phyloP scores from a whole-genome alignment of 2,888 invertebrate genomes.

The Ophioninae sp. region DNA sequence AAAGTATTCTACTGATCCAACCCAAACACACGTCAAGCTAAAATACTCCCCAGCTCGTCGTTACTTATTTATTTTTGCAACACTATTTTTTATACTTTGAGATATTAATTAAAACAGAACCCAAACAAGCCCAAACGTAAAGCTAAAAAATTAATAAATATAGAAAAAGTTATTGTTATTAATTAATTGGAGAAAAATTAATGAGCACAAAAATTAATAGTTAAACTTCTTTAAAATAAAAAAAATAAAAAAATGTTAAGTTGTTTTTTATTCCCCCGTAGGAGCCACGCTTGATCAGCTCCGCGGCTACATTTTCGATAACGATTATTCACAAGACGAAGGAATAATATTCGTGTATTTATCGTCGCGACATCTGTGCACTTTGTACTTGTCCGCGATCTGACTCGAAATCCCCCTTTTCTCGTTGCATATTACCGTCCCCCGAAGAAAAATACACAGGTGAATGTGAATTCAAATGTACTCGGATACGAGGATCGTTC shows the following conservation, averaged over 20 bases:
- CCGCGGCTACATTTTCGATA: slow-evolving; percentile 64
- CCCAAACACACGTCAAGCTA: no score
- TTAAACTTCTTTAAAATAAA: no score
- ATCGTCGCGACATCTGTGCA: slow-evolving; percentile 66
- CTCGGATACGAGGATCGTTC: no score
- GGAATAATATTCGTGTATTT: slow-evolving; percentile 66
- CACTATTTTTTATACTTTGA: no score
- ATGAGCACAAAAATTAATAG: no score
- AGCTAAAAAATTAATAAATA: no score
- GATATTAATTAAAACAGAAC: no score
- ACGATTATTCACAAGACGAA: slow-evolving; percentile 65
- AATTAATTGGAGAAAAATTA: no score
- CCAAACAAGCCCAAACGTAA: no score
- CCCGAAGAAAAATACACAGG: slow-evolving; percentile 24
- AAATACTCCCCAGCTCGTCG: no score
- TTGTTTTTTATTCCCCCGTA: slow-evolving; percentile 23
- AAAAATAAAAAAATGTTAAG: background rate
- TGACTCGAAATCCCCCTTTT: slow-evolving; percentile 47
- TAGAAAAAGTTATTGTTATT: no score
- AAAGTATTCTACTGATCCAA: no score
- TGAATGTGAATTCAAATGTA: background rate
- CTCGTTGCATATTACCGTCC: slow-evolving; percentile 43
- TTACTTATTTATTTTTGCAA: slow-evolving; percentile 32
- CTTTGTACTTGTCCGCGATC: slow-evolving; percentile 66
- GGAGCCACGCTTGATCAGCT: slow-evolving; percentile 62